A percentile compares a stretch with the other conserved stretches of the same genome.
Conservation (phyloP, 2,113 vertebrate genomes). For the Mormyrus iriodes region DNA sequence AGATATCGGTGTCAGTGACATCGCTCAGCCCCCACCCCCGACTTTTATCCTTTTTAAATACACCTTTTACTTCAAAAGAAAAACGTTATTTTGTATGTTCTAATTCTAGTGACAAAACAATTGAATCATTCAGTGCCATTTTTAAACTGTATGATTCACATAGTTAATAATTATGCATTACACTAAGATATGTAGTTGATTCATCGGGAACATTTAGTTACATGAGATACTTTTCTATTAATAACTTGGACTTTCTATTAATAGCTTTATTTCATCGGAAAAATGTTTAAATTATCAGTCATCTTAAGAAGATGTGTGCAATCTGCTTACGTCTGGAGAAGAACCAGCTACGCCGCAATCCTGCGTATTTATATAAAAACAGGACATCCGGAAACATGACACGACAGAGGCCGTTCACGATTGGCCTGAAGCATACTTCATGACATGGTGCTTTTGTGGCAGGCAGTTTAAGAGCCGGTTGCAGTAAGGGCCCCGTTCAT, state of each 20-base stretch:
- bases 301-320: background rate
- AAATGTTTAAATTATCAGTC: background rate
- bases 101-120: background rate
- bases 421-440: background rate
- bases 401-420: background rate
- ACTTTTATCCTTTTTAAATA: background rate
- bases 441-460: background rate
- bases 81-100: background rate
- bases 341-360: background rate
- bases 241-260: background rate
- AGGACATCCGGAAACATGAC: background rate
- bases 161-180: background rate
- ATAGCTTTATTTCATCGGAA: background rate
- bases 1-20: background rate
- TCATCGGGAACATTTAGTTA: background rate
- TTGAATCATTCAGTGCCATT: background rate
- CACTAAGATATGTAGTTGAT: background rate
- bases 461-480: background rate
- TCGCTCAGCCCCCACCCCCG: background rate
- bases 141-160: background rate
- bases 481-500: background rate
- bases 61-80: background rate
- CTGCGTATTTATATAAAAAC: background rate
- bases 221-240: background rate
- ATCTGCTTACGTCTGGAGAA: background rate